Base-by-base conservation (phyloP, 2,113 vertebrate genomes). In the Brachionichthys hirsutus region DNA sequence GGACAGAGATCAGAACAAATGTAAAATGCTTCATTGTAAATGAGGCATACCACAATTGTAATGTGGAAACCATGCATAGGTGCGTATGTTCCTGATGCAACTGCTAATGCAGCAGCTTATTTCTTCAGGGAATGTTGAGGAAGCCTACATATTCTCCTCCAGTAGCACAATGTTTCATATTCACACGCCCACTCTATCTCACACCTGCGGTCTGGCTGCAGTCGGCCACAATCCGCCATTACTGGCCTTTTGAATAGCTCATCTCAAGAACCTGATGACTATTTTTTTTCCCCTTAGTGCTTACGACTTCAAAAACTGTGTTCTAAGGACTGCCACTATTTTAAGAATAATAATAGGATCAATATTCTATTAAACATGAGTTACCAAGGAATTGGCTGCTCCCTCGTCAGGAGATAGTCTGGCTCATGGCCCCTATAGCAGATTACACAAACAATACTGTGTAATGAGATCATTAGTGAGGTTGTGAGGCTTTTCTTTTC, bases 231-330 rank as follows among this genome's bases (percentile, higher is more conserved):
- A 66, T 71, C 57, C 35, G 70, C 62, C 49, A 16, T 47, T 19
- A 36, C 49, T 80, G 79, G 83, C 83, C 81, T 72, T n/a, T 47
- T 55, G 36, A 70, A 30, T 60, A 66, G 38, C 51, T 73, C 52
- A 48, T 61, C 41, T 60, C 18, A 55, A 74, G 52, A 54, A 66
- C 50, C 62, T 44, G 53, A 77, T 60, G 54, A 71, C 40, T 34
- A 18, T 62, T 53, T 56, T 50, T 18, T 14, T 80, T 51, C 43
- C 73, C 67, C n/a, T 54, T 18, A 46, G 48, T 69, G 55, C 36
- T 48, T 38, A 51, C 30, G 75, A 71, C 38, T 36, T 13, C 41
- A 36, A 51, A 42, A 60, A 55, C 14, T 20, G 3, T 36, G 53
- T 34, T 58, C 12, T 10, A 40, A 54, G 5, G 19, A 15, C 35